Conservation (phyloP, 2,113 vertebrate genomes). For the Chelonoidis abingdonii region DNA sequence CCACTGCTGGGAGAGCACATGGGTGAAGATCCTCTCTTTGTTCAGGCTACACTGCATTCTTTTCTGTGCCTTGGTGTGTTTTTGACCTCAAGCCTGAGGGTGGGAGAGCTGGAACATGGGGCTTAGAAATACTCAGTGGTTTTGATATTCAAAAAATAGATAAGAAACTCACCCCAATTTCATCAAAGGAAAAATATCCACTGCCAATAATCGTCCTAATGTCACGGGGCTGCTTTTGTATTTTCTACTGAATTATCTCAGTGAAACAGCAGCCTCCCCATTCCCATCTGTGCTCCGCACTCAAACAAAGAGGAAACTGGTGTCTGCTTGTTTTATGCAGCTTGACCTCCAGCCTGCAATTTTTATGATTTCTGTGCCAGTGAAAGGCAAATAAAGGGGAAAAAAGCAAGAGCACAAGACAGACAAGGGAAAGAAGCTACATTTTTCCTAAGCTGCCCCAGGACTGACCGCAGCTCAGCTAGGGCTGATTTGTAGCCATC, state of each 20-base stretch:
- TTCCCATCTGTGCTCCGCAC: conserved; percentile 41
- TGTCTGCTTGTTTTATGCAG: conserved; percentile 76
- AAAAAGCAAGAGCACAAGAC: conserved; percentile 53
- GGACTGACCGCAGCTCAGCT: conserved; percentile 51
- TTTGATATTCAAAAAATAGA: not conserved
- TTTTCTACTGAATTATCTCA: conserved; percentile 71
- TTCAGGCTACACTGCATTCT: not conserved
- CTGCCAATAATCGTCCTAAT: not conserved
- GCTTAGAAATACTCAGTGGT: not conserved
- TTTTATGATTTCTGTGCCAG: conserved; percentile 77
- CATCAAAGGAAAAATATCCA: not conserved
- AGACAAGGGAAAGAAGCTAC: conserved; percentile 58
- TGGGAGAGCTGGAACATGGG: not conserved
- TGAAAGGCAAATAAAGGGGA: conserved; percentile 66
- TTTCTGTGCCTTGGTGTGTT: not conserved
- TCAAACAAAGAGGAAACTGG: conserved; percentile 77
- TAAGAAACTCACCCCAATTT: conserved; percentile 2
- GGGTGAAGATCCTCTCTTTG: not conserved
- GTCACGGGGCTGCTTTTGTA: not conserved
- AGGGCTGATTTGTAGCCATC: conserved; percentile 68
- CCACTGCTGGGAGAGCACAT: not conserved
- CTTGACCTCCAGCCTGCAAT: conserved; percentile 73
- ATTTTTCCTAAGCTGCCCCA: conserved; percentile 52
- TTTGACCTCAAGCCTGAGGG: not conserved
- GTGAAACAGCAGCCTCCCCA: conserved; percentile 54